phyloP scores from a whole-genome alignment of 2,888 invertebrate species.

The Nemotelus nigrinus region DNA sequence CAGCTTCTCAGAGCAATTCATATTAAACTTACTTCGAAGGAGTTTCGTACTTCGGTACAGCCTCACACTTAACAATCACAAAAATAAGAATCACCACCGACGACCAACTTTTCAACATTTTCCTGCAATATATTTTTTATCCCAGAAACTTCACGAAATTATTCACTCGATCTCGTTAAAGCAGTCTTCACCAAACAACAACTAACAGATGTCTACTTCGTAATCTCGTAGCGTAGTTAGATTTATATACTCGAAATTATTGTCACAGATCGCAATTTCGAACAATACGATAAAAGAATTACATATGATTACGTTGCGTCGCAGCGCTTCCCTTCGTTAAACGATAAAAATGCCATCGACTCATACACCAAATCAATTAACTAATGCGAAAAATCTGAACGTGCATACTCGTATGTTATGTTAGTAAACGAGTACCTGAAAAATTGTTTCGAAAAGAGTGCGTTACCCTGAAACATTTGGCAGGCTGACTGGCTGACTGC shows the following conservation, averaged over 20 bases:
- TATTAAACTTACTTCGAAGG: constrained; percentile 31
- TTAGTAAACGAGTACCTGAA: too few relatives aligned
- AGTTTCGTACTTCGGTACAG: constrained; percentile 39
- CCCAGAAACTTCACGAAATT: not conserved
- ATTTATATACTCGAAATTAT: constrained; percentile 27
- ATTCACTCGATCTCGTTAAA: not conserved
- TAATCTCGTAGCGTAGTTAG: not conserved
- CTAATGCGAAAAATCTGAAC: not conserved
- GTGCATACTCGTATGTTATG: too few relatives aligned
- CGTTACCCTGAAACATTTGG: not conserved
- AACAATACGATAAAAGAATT: constrained; percentile 43
- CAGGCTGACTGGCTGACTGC: too few relatives aligned
- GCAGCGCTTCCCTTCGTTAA: constrained; percentile 3
- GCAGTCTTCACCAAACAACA: not conserved
- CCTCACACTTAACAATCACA: constrained; percentile 6
- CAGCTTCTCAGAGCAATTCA: too few relatives aligned
- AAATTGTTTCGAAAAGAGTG: constrained; percentile 6
- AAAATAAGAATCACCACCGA: not conserved
- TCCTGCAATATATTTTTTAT: not conserved
- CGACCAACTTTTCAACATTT: constrained; percentile 14
- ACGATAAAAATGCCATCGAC: constrained; percentile 26
- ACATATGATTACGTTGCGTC: constrained; percentile 7
- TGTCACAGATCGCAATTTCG: constrained; percentile 41
- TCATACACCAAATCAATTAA: constrained; percentile 26
- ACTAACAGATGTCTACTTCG: not conserved